phyloP scores from a whole-genome alignment of 2,888 invertebrate genomes.

The Cosmia pyralina region DNA sequence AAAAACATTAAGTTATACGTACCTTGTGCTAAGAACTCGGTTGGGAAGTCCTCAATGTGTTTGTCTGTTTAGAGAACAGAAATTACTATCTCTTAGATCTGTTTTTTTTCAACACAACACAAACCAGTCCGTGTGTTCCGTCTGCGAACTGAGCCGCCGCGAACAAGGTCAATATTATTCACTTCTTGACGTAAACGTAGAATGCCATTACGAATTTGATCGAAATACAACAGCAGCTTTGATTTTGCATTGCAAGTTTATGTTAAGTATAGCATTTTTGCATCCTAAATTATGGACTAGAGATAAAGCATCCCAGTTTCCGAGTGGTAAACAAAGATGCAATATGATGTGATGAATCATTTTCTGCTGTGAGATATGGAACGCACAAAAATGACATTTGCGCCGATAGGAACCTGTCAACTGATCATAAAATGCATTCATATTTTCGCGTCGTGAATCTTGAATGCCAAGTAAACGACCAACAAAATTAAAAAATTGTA shows the following conservation, averaged over 20 bases:
- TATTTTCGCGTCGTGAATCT: neutral
- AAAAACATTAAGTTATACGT: slow-evolving; percentile 22
- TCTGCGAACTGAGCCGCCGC: neutral
- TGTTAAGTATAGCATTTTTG: neutral
- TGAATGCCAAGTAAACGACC: neutral
- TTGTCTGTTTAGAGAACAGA: slow-evolving; percentile 25
- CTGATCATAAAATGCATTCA: neutral
- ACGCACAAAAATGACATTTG: slow-evolving; percentile 40
- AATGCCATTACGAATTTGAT: slow-evolving; percentile 23
- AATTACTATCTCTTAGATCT: slow-evolving; percentile 39
- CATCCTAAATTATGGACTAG: neutral
- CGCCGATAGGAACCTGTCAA: neutral
- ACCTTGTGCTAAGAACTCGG: slow-evolving; percentile 39
- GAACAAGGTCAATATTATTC: slow-evolving; percentile 63
- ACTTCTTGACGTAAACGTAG: slow-evolving; percentile 35
- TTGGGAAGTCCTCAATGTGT: slow-evolving; percentile 12
- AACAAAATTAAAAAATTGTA: neutral
- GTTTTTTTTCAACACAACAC: slow-evolving; percentile 42
- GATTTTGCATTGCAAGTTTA: slow-evolving; percentile 12
- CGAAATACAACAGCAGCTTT: slow-evolving; percentile 8
- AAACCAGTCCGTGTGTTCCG: slow-evolving; percentile 54
- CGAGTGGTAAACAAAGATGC: slow-evolving; percentile 8
- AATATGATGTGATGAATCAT: neutral
- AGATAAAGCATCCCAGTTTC: neutral
- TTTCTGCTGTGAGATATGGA: neutral